Base-by-base conservation (phyloP, 2,797 vertebrate genomes). In the Enteromius argenteus region DNA sequence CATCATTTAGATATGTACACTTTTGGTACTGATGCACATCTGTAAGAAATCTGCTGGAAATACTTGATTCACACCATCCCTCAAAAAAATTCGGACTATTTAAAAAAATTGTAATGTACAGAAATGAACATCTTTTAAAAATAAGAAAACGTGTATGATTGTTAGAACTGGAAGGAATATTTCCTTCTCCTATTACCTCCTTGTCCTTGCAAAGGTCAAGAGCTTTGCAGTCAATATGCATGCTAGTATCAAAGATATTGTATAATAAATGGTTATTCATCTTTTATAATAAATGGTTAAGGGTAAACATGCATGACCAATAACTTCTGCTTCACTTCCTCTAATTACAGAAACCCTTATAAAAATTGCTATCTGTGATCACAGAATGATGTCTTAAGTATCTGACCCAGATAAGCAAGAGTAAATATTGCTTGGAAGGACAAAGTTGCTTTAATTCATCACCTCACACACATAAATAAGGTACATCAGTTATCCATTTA, bases 401-500 rank as follows among this genome's bases (percentile, higher is more conserved):
- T 74, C 53, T 51, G 69, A 46, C n/a, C 46, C 5, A 51, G 60
- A 76, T 83, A 42, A 75, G 21, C 2, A 30, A 71, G 56, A 42
- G 51, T 62, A 76, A 77, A 77, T 27, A 77, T n/a, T 58, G 23
- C 11, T 39, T 14, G 15, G 49, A 77, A 67, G 44, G 44, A 53
- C 4, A 53, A 67, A 60, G 23, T 42, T 44, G 49, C 37, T 49
- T 64, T 46, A 46, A 62, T 75, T 23, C 15, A 64, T 82, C 23
- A 39, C 58, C 7, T 15, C n/a, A 3, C 9, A 51, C 42, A 64
- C 21, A n/a, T 37, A 62, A 46, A 35, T 35, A 21, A 51, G 42
- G 60, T 21, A 58, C 46, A 44, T 68, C 9, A 67, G 60, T 56
- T 75, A 83, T 67, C 2, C 14, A 82, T 75, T 75, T 67, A 51